Conservation (phyloP, 2,888 invertebrate genomes). For the Zygaena filipendulae region DNA sequence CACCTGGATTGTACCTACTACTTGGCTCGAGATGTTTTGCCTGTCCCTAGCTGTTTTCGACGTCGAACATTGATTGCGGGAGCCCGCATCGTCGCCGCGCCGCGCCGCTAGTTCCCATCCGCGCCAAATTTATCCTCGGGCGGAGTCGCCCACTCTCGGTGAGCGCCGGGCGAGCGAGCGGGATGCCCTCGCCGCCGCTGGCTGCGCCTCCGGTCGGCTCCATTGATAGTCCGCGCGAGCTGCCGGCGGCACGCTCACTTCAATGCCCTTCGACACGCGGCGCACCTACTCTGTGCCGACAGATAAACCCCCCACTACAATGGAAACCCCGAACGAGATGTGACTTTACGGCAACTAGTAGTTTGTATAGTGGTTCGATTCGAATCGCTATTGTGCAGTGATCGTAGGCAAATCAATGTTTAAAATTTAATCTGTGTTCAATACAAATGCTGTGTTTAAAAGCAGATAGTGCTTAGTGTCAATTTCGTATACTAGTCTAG, state of each 20-base stretch:
- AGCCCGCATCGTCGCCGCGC: constrained; percentile 33
- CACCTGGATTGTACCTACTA: constrained; percentile 14
- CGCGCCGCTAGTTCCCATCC: constrained; percentile 53
- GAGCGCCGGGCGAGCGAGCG: constrained; percentile 38
- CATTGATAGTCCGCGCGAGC: constrained; percentile 26
- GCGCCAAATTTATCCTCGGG: constrained; percentile 66
- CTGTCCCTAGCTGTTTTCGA: constrained; percentile 26
- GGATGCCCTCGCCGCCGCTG: constrained; percentile 27
- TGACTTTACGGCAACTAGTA: constrained; percentile 29
- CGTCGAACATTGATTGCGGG: constrained; percentile 59
- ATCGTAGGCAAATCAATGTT: too few species aligned
- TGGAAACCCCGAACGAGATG: constrained; percentile 37
- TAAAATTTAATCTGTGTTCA: too few species aligned
- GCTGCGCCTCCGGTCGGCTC: constrained; percentile 17
- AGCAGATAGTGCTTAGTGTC: too few species aligned
- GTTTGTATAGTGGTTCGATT: constrained; percentile 17
- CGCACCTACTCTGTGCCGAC: constrained; percentile 30
- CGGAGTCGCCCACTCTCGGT: constrained; percentile 45
- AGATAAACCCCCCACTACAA: constrained; percentile 28
- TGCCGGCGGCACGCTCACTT: constrained; percentile 28
- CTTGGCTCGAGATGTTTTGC: too few species aligned
- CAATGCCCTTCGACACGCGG: constrained; percentile 30
- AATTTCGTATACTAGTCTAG: too few species aligned
- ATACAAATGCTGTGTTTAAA: too few species aligned
- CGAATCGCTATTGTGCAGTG: too few species aligned